Evolutionary conservation across 2,113 vertebrate species (phyloP), one percentile per base, ranked within the genome.

Genomic region (Anoplopoma fimbria): DNA sequence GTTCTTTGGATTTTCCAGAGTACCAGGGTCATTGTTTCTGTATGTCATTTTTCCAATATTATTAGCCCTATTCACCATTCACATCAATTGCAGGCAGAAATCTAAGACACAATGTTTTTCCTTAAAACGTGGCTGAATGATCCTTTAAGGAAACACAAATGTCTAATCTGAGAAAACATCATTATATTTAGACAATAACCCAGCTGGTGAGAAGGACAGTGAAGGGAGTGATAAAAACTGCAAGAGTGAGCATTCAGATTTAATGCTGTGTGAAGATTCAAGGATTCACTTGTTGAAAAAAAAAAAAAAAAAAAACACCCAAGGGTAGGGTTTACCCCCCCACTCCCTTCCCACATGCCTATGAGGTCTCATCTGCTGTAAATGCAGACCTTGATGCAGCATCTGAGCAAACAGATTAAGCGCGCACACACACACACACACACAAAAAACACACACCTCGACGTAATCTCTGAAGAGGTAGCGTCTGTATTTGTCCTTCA

Each of bases 401-500:
- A 68, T 70, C 25, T 62, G 61, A 80, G 47, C 33, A 79, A 78
- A 75, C 42, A 70, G 17, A 17, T 27, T 14, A 31, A 12, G 62
- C 40, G 29, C 13, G 27, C 65, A 58, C 75, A 89, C 98, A 69
- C 31, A 27, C 8, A 36, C 64, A 60, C n/a, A 85, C 87, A 62
- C 74, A 90, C 98, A 36, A 9, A 36, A 36, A 36, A 58, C n/a
- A 86, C 87, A 64, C 73, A 90, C 98, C 97, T 99, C 98, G 45
- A 99, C 97, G 42, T 99, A 99, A 92, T 99, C 98, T 95, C 98
- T 98, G 97, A 99, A 99, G 97, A 99, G 98, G 97, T 99, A 99
- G 97, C 98, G 97, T 95, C 97, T 97, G 92, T 99, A 99, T 97
- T 97, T 99, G 87, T 99, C 98, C 96, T 96, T 98, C 84, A 99